Conservation (phyloP, 2,113 vertebrate genomes). For the Fregetta grallaria region DNA sequence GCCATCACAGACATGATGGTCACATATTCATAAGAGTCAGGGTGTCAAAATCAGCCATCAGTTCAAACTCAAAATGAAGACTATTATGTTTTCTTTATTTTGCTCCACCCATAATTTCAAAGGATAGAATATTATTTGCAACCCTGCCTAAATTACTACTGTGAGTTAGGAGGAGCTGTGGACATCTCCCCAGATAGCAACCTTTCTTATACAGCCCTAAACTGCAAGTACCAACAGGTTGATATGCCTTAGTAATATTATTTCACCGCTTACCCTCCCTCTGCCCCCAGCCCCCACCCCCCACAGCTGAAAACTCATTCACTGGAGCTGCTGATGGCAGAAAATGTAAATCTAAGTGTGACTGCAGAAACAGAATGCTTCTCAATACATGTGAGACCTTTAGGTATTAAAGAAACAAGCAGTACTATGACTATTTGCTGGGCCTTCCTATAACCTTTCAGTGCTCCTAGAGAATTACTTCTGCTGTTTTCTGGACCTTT, state of each 20-base stretch:
- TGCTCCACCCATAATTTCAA: not conserved
- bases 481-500: not conserved
- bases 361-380: not conserved
- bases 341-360: not conserved
- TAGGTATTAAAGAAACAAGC: not conserved
- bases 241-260: not conserved
- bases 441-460: not conserved
- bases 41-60: not conserved
- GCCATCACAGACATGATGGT: not conserved
- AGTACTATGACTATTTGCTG: not conserved
- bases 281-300: no score
- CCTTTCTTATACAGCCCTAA: not conserved
- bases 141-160: not conserved
- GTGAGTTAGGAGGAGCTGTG: not conserved
- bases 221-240: not conserved
- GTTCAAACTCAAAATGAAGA: not conserved
- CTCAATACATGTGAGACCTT: not conserved
- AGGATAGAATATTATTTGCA: not conserved
- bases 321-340: not conserved
- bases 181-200: not conserved
- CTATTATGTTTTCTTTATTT: not conserved
- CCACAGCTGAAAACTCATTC: not conserved
- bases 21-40: not conserved
- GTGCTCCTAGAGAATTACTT: not conserved
- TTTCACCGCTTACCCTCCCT: not conserved